Evolutionary conservation across 2,113 vertebrate genomes (phyloP), one percentile per base, ranked within the genome.

Genomic region (Camelus bactrianus): DNA sequence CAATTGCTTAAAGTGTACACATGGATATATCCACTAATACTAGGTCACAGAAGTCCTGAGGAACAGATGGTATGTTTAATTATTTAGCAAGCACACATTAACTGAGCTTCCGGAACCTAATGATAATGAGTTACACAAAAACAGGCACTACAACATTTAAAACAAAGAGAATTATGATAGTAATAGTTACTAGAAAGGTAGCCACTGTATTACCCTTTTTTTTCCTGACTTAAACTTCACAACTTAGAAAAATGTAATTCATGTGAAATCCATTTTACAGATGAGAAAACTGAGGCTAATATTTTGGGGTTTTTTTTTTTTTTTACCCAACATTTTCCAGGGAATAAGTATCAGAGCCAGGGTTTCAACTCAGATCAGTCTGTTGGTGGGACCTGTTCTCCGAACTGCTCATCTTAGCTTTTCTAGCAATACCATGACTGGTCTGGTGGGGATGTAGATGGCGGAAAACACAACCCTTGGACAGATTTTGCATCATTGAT

Each of bases 381-480:
- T 60, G 5, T 10, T 9, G 3, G 3, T 1, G 16, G 20, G 5
- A 0, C 42, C 8, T 73, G 22, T 46, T 72, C 26, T 69, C 20
- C 56, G 24, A 87, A 16, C 5, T 13, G 2, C 12, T 50, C 17
- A 8, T 1, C 19, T 77, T 10, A 46, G 72, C 46, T 35, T 28
- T 35, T 83, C 32, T 38, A 32, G 3, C 0, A 35, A 3, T 15
- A 81, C 4, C 1, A 2, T 13, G 22, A 1, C 1, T 32, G 8
- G 10, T 3, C 26, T 24, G 1, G 22, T 19, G 9, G 60, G 4
- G n/a, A 50, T 9, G 12, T 0, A 32, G 38, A 54, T 0, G 32
- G 75, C 6, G 24, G 8, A 20, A 88, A 42, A n/a, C 7, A 58
- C 4, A 8, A 60, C 67, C 7, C 11, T 30, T 50, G 7, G 42